Percentiles rank a stretch among this genome's conserved stretches.
Evolutionary conservation across 2,888 invertebrate genomes (phyloP).

Genomic region (Drosophila neonasuta): DNA sequence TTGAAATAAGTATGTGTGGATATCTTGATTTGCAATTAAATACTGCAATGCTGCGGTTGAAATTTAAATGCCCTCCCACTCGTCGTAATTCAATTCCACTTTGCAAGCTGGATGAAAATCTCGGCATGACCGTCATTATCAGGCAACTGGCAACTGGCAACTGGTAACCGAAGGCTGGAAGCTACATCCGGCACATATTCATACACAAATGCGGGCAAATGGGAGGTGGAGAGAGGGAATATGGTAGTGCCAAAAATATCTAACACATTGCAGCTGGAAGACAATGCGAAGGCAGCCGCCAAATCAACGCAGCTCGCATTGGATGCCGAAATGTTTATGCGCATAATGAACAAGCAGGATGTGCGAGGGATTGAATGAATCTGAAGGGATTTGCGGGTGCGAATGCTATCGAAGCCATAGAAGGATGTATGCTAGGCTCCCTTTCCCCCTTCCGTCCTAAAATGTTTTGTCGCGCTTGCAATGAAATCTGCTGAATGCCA

Average conservation of each 20-base stretch:
- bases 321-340: conserved; percentile 75
- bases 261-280: conserved; percentile 69
- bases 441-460: conserved; percentile 26
- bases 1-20: background rate
- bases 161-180: conserved; percentile 37
- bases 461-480: conserved; percentile 56
- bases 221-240: background rate
- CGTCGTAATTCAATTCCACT: conserved; percentile 43
- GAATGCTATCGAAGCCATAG: conserved; percentile 4
- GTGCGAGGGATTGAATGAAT: conserved; percentile 16
- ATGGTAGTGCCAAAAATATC: conserved; percentile 56
- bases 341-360: conserved; percentile 72
- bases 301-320: conserved; percentile 65
- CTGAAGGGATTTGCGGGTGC: conserved; percentile 5
- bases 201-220: conserved; percentile 57
- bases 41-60: background rate
- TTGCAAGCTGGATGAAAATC: conserved; percentile 49
- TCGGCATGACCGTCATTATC: conserved; percentile 58
- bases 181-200: conserved; percentile 53
- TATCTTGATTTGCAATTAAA: conserved; percentile 6
- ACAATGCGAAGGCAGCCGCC: conserved; percentile 70
- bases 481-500: conserved; percentile 62
- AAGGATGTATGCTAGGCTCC: conserved; percentile 6
- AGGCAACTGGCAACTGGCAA: conserved; percentile 53
- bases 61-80: conserved; percentile 5